Base-by-base conservation (phyloP, 2,888 invertebrate genomes). In the Cephus rjabovi region DNA sequence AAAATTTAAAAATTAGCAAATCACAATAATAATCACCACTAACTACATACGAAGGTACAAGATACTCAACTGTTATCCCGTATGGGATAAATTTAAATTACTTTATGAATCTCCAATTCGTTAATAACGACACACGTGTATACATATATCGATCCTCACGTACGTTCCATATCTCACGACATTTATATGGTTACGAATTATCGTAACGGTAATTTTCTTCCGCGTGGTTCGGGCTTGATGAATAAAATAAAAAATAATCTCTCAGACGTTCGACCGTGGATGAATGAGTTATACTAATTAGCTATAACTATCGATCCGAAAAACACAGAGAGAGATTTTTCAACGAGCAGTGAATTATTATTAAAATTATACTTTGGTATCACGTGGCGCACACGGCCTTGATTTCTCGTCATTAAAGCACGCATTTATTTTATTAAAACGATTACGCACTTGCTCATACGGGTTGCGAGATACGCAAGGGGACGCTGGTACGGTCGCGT, bases 301-400 rank as follows among this genome's bases (percentile, higher is more conserved):
- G 86, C 77, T 81, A 84, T 87, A 89, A 90, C 89, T 89, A 90
- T 56, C 56, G 56, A 56, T 56, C 23, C 23, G 56, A 56, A 56
- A 56, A 56, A 9, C 56, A 23, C 56, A 56, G 56, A 40, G 15
- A 40, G 40, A 56, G 9, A 56, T 56, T 23, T 23, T 23, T 23
- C 56, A 9, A 2, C 56, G 9, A 56, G 56, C 56, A 56, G 56
- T 23, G 23, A 23, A 56, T 56, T 56, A 56, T 56, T 23, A 56
- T 23, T 9, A 56, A 56, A 56, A 56, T 56, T 23, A 23, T 23
- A 56, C 56, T 56, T 56, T 9, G 23, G 23, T 23, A 56, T 56
- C 56, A 56, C 56, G 23, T 15, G 23, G 77, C 80, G 75, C 73
- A 76, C 56, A 75, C 34, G 79, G 79, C 77, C 83, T 83, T 83